A percentile compares a stretch with the other conserved stretches of the same genome.
Conservation (phyloP, 2,888 invertebrate genomes). For the Lepidonotus clava region DNA sequence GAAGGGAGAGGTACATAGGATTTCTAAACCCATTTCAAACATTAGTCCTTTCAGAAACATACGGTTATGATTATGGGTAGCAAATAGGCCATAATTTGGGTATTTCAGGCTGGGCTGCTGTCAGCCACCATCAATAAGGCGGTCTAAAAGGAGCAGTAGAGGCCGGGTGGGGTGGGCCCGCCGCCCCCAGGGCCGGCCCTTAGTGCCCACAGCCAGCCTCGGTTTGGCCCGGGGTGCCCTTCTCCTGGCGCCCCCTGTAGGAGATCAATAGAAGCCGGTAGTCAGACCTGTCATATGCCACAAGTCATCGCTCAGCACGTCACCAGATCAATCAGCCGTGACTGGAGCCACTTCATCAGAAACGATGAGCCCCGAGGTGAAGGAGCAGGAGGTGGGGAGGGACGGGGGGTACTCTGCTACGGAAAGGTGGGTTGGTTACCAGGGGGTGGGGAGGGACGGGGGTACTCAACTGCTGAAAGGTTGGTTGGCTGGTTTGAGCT, state of each 20-base stretch:
- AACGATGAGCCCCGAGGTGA: constrained; percentile 38
- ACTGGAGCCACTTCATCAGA: constrained; percentile 13
- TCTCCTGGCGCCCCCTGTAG: background rate
- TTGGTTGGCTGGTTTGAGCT: too few species aligned
- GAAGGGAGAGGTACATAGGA: too few species aligned
- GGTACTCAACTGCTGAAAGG: too few species aligned
- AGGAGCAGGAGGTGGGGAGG: too few species aligned
- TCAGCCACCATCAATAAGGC: background rate
- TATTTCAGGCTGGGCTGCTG: too few species aligned
- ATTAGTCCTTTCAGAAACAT: too few species aligned
- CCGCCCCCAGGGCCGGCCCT: background rate
- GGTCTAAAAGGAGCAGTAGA: background rate
- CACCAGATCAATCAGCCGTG: constrained; percentile 30
- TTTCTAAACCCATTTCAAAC: too few species aligned
- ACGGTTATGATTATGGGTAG: too few species aligned
- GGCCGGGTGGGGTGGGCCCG: background rate
- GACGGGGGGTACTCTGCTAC: too few species aligned
- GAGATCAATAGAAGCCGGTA: constrained; percentile 23
- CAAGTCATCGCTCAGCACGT: constrained; percentile 43
- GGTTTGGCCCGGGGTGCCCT: background rate
- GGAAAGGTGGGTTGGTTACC: too few species aligned
- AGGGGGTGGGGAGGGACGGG: too few species aligned
- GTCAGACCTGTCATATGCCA: constrained; percentile 41
- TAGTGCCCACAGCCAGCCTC: background rate
- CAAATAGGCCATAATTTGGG: too few species aligned